Conservation (phyloP, 2,113 vertebrate species). For the Leptobrachium leishanense region DNA sequence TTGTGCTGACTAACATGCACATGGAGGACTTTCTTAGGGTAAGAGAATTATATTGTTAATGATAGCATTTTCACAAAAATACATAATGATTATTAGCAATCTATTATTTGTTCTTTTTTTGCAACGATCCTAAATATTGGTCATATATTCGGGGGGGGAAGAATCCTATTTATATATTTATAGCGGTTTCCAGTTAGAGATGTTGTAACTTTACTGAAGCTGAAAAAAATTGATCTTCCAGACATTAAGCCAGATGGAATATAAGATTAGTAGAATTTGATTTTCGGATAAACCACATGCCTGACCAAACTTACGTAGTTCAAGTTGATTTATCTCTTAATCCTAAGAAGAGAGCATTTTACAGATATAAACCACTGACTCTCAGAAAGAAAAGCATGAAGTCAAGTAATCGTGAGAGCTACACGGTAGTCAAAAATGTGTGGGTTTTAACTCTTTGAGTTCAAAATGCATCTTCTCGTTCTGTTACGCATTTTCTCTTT, state of each 20-base stretch:
- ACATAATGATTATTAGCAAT: no score
- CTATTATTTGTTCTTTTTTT: neutral
- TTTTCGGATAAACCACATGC: constrained; percentile 51
- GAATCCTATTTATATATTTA: neutral
- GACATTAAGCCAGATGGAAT: constrained; percentile 55
- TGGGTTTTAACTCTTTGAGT: neutral
- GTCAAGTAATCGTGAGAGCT: neutral
- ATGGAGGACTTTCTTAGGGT: no score
- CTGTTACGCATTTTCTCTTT: no score
- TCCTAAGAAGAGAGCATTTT: constrained; percentile 41
- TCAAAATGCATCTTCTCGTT: no score
- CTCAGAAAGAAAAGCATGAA: constrained; percentile 41
- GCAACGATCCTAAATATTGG: neutral
- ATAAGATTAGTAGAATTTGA: constrained; percentile 51
- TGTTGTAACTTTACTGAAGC: constrained; percentile 18
- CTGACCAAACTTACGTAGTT: constrained; percentile 47
- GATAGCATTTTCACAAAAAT: neutral
- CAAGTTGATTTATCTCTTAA: constrained; percentile 50
- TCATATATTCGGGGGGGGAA: neutral
- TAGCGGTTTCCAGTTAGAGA: constrained; percentile 10
- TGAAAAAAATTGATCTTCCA: constrained; percentile 37
- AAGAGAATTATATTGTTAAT: neutral
- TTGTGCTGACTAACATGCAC: no score
- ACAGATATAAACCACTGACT: constrained; percentile 25
- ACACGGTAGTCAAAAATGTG: neutral